Evolutionary conservation across 1,140 invertebrate genomes (phyloP).

Genomic region (Penaeus japonicus): DNA sequence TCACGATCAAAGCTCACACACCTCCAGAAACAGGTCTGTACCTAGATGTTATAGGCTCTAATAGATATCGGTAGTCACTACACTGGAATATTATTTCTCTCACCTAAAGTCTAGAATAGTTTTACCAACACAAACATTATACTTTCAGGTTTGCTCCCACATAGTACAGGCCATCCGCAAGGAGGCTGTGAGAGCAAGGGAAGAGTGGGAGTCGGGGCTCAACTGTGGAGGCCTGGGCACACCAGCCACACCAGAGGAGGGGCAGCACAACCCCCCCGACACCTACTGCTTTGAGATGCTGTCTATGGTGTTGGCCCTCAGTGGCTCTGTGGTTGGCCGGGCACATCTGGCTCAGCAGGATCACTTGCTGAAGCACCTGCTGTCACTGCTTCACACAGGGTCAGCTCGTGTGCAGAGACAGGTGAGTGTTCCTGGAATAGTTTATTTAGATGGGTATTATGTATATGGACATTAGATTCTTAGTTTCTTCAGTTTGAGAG

Average conservation of each 20-base stretch:
- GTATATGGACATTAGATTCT: neutral
- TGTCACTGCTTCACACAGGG: slow-evolving; percentile 90
- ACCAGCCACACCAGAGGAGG: slow-evolving; percentile 60
- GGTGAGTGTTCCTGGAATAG: slow-evolving; percentile 54
- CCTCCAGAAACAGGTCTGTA: slow-evolving; percentile 95
- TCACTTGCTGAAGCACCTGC: slow-evolving; percentile 81
- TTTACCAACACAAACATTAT: neutral
- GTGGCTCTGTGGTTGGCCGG: slow-evolving; percentile 88
- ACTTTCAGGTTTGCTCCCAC: slow-evolving; percentile 81
- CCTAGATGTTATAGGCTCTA: no score
- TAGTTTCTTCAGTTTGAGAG: no score
- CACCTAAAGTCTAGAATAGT: neutral
- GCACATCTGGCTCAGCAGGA: slow-evolving; percentile 89
- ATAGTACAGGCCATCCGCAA: slow-evolving; percentile 92
- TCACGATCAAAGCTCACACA: slow-evolving; percentile 92
- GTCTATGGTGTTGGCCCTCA: slow-evolving; percentile 91
- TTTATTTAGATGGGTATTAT: neutral
- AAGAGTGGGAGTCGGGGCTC: slow-evolving; percentile 55
- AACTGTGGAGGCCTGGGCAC: slow-evolving; percentile 56
- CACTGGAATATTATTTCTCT: no score
- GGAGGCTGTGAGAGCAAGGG: slow-evolving; percentile 80
- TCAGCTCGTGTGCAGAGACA: slow-evolving; percentile 94
- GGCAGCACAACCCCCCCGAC: slow-evolving; percentile 71
- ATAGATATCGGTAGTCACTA: no score
- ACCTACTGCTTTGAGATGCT: slow-evolving; percentile 98